Evolutionary conservation across 2,113 vertebrate genomes (phyloP).

Genomic region (Trogon melanurus): DNA sequence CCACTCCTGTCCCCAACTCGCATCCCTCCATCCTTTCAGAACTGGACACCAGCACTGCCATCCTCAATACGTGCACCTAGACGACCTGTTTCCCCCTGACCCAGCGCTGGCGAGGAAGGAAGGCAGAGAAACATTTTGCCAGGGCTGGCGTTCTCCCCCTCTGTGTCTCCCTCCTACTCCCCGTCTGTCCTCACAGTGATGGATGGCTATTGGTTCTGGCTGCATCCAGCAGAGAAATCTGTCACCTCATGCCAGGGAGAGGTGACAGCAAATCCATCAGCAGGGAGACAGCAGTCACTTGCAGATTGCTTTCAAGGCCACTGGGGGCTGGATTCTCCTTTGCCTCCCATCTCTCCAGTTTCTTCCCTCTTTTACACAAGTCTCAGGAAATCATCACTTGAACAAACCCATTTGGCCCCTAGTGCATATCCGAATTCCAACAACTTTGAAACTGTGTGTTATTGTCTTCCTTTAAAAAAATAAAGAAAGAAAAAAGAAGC

Average conservation of each 20-base stretch:
- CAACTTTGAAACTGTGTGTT: background rate
- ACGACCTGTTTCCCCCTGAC: background rate
- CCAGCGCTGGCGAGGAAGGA: background rate
- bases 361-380: background rate
- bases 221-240: constrained; percentile 54
- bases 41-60: background rate
- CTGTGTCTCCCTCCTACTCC: background rate
- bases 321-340: constrained; percentile 34
- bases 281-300: constrained; percentile 49
- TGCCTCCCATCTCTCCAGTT: background rate
- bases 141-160: background rate
- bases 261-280: constrained; percentile 76
- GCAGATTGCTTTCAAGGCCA: constrained; percentile 63
- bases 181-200: constrained; percentile 39
- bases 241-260: constrained; percentile 65
- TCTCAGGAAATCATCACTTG: background rate
- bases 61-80: rapidly evolving
- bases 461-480: background rate
- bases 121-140: background rate
- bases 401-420: background rate
- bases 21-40: background rate
- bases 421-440: background rate
- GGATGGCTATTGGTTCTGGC: constrained; percentile 73
- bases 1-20: background rate
- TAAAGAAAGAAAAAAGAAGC: background rate